Evolutionary conservation across 2,113 vertebrate species (phyloP), one percentile per base, ranked within the genome.

Genomic region (Bettongia penicillata): DNA sequence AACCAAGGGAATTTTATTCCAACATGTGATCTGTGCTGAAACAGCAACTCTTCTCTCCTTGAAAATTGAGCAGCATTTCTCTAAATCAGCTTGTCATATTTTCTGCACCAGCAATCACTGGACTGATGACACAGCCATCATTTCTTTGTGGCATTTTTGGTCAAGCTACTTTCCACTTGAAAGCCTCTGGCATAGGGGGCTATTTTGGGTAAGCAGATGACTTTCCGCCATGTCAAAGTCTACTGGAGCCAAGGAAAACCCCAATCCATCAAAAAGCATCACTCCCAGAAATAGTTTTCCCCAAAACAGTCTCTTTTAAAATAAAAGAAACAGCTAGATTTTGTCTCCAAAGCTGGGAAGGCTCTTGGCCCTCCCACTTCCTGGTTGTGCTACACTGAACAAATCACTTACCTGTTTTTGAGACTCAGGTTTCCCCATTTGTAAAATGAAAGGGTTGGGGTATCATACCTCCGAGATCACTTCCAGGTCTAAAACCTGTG

Each of bases 51-150:
- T 43, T 84, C 49, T 77, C 43, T 8, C 3, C 24, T 37, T 19
- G 25, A 91, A 3, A 90, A 94, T 93, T 51, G 50, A 93, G 95
- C 95, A 94, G 96, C 92, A n/a, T 92, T 96, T 97, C 92, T 95
- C 95, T 89, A 93, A 50, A 95, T 96, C 93, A 91, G 48, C n/a
- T 14, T 43, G 92, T 90, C 57, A 8, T 90, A 93, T 91, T 96
- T 97, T 96, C 95, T 43, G 97, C 93, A 93, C 49, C 19, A 93
- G 93, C 61, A 92, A 84, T 90, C 55, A 84, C 90, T 61, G 52
- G 37, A 92, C 92, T 95, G 92, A 97, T 93, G 94, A 96, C 55
- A 93, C 37, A 92, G 96, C 89, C 95, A 95, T 55, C 89, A 91
- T 95, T 97, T 96, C 95, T 95, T 25, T 28, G 61, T 91, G 51